Base-by-base conservation (phyloP, 2,113 vertebrate genomes). In the Glaucidium brasilianum region DNA sequence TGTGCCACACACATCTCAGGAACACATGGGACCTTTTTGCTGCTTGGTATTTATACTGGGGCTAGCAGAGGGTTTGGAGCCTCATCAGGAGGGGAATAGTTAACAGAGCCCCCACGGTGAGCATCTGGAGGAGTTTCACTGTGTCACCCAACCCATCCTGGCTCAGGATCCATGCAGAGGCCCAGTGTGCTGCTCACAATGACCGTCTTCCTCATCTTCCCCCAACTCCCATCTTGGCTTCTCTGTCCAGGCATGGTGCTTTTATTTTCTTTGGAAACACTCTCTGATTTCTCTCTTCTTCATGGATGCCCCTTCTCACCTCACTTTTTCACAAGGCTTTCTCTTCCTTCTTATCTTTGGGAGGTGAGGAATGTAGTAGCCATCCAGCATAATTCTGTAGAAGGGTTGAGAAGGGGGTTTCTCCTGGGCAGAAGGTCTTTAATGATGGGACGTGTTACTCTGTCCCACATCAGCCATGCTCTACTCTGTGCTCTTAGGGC, bases 381-480 rank as follows among this genome's bases (percentile, higher is more conserved):
- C 49, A 25, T 20, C 20, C 39, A 49, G 47, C n/a, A 18, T 62
- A n/a, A 1, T 53, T n/a, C 20, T 8, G 22, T 9, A 12, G n/a
- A 30, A 18, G 27, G 41, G 13, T 10, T 4, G 34, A 49, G 47
- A 21, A 68, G 7, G 13, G 32, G 7, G 5, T 41, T 68, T 56
- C 29, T 71, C 30, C 41, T 32, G 30, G 22, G 9, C 15, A 19
- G 37, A 29, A n/a, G n/a, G 82, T 50, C 29, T 64, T 41, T 74
- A 17, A 67, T 30, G 64, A 14, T 27, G 29, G 55, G 26, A 11
- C 9, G 0, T 8, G 4, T 49, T 67, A 15, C 37, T 64, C 32
- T 2, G 10, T 34, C 23, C 22, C 18, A 3, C 22, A 29, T 37
- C 3, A 2, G 50, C 73, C 12, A 0, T 30, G 52, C 50, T 22